Evolutionary conservation across 2,888 invertebrate species (phyloP).

Genomic region (Rotaria magnacalcarata): DNA sequence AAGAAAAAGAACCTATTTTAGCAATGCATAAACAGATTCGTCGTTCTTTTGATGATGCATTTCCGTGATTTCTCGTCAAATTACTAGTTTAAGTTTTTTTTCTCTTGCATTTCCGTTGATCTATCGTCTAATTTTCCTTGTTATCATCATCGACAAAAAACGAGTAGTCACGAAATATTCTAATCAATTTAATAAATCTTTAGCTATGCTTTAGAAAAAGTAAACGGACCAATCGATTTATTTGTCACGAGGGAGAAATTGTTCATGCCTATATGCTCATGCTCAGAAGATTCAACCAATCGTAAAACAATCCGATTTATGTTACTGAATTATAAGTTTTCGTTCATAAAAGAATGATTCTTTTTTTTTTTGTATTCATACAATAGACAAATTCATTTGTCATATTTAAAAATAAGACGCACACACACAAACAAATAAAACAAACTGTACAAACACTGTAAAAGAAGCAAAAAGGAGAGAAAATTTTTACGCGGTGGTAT

Average conservation of each 20-base stretch:
- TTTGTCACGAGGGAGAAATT: not conserved
- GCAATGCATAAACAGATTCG: not conserved
- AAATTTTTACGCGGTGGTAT: not conserved
- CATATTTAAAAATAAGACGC: conserved; percentile 20
- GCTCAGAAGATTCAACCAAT: conserved; percentile 24
- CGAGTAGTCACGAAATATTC: not conserved
- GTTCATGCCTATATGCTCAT: not conserved
- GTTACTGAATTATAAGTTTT: conserved; percentile 8
- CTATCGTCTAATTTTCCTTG: conserved; percentile 4
- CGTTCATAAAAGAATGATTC: conserved; percentile 13
- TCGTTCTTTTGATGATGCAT: conserved; percentile 29
- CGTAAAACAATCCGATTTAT: conserved; percentile 26
- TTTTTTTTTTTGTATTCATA: not conserved
- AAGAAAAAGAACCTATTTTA: not conserved
- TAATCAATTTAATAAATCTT: not conserved
- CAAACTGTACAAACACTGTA: conserved; percentile 26
- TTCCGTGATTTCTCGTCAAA: conserved; percentile 7
- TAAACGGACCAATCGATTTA: not conserved
- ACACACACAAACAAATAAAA: not conserved
- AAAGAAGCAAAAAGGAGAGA: not conserved
- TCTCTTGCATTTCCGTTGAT: conserved; percentile 12
- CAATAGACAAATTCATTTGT: not conserved
- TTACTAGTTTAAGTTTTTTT: not conserved
- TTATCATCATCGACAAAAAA: not conserved
- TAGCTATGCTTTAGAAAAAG: not conserved